Percentiles rank a stretch among this genome's conserved stretches.
phyloP scores from a whole-genome alignment of 2,888 invertebrate species.

The Mermis nigrescens region DNA sequence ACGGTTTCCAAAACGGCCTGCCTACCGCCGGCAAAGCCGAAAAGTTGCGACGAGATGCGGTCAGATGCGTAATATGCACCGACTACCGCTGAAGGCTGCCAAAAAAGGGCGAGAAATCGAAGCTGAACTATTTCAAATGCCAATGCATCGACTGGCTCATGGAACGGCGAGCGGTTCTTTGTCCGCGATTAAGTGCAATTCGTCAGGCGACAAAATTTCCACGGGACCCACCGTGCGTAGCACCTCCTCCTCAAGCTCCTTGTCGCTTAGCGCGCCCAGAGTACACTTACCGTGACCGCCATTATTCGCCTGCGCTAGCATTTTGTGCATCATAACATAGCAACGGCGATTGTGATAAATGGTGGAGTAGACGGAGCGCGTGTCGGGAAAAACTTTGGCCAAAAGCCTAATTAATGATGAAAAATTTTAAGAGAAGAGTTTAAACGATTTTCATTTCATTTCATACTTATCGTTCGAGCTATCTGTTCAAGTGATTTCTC shows the following conservation, averaged over 20 bases:
- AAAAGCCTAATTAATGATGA: constrained; percentile 6
- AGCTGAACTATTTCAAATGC: no score
- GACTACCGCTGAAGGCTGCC: no score
- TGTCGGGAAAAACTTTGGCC: neutral
- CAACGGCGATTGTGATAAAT: constrained; percentile 9
- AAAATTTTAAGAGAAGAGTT: neutral
- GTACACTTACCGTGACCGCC: neutral
- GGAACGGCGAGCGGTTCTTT: no score
- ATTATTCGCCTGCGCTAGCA: neutral
- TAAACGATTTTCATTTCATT: neutral
- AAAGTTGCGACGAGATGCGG: no score
- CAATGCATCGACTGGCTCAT: no score
- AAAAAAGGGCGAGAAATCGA: no score
- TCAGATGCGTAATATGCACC: no score
- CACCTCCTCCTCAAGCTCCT: constrained; percentile 3
- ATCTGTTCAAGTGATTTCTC: no score
- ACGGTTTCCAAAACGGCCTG: no score
- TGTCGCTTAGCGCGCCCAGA: constrained; percentile 3
- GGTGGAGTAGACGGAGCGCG: constrained; percentile 14
- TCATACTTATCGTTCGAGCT: no score
- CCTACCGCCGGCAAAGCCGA: no score
- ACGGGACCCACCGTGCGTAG: neutral
- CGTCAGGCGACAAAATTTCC: constrained; percentile 4
- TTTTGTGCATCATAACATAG: constrained; percentile 1
- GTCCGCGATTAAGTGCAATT: neutral